These are phyloP conservation scores for Ochlodes sylvanus DNA, from an alignment of 2,888 invertebrate genomes.

Conservation along the genomic window DNA sequence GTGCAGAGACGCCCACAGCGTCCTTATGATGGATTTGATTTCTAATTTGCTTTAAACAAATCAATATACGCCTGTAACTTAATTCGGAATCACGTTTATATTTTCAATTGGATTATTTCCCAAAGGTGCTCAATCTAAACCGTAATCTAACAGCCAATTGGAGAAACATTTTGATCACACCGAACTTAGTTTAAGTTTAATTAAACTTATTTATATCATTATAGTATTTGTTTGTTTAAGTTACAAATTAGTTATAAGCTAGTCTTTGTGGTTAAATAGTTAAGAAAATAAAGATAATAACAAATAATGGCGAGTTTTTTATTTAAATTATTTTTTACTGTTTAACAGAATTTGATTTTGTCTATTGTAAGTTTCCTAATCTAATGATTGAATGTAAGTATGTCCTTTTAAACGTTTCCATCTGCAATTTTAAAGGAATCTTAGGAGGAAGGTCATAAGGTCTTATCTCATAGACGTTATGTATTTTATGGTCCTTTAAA, in stretches of 20 bases:
- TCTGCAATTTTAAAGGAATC: too few relatives aligned
- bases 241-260: constrained; percentile 84
- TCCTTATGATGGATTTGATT: constrained; percentile 74
- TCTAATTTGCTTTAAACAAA: constrained; percentile 53
- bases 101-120: constrained; percentile 16
- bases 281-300: constrained; percentile 53
- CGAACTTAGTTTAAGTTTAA: constrained; percentile 56
- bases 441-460: too few relatives aligned
- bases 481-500: too few relatives aligned
- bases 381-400: too few relatives aligned
- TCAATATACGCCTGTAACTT: background rate
- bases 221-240: constrained; percentile 66
- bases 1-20: constrained; percentile 90
- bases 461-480: too few relatives aligned
- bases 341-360: background rate
- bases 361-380: too few relatives aligned
- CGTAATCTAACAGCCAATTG: constrained; percentile 32
- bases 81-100: constrained; percentile 16
- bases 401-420: too few relatives aligned
- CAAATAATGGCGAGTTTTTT: constrained; percentile 16
- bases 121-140: constrained; percentile 39
- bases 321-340: background rate
- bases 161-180: constrained; percentile 29
- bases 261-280: constrained; percentile 74
- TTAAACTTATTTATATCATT: constrained; percentile 74